Conservation (phyloP, 2,797 vertebrate species). For the Anguilla marmorata region DNA sequence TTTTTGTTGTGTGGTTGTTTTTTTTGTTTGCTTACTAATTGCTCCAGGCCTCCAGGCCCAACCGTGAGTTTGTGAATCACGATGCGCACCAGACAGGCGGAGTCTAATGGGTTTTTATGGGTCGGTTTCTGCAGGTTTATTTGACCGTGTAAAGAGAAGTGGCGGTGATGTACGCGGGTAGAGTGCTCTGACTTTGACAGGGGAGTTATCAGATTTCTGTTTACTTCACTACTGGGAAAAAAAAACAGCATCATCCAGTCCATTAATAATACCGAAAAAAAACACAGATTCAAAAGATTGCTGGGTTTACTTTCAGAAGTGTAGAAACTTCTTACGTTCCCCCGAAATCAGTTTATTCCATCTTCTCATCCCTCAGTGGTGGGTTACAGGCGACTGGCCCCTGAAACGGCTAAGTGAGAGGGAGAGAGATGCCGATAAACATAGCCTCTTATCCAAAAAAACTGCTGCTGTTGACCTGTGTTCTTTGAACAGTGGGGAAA, state of each 20-base stretch:
- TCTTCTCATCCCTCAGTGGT: constrained; percentile 49
- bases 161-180: constrained; percentile 22
- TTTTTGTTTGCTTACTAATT: constrained; percentile 21
- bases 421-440: constrained; percentile 30
- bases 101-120: constrained; percentile 45
- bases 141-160: constrained; percentile 28
- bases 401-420: constrained; percentile 57
- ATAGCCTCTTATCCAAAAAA: not conserved
- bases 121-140: constrained; percentile 34
- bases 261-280: not conserved
- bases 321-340: constrained; percentile 28
- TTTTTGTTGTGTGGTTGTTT: constrained; percentile 33
- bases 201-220: constrained; percentile 41
- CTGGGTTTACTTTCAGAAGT: constrained; percentile 35
- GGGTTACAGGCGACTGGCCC: constrained; percentile 57
- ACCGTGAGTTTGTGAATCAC: not conserved
- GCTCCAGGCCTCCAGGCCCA: not conserved
- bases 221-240: constrained; percentile 2
- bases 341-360: constrained; percentile 45
- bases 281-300: constrained; percentile 28
- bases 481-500: constrained; percentile 38
- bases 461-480: constrained; percentile 19
- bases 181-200: constrained; percentile 23
- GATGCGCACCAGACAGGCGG: constrained; percentile 34
- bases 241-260: constrained; percentile 38